Percentiles rank a stretch among this genome's conserved stretches.
Evolutionary conservation across 2,113 vertebrate species (phyloP).

Genomic region (Albula glossodonta): DNA sequence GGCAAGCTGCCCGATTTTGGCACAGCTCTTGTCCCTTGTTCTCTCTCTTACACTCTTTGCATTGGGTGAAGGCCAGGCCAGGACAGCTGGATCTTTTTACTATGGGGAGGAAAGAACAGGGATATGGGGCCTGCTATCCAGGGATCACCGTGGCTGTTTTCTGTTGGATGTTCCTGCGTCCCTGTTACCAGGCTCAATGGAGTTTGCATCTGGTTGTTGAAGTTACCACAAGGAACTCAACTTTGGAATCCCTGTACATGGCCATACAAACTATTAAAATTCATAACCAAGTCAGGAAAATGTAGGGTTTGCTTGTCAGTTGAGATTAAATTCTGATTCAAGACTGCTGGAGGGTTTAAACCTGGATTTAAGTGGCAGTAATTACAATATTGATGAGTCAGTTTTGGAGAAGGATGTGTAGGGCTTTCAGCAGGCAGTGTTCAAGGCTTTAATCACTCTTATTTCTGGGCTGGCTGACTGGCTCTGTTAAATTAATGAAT

Average conservation of each 20-base stretch:
- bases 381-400: constrained; percentile 33
- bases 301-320: not conserved
- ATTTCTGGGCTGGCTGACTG: constrained; percentile 1
- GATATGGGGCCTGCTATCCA: constrained; percentile 1
- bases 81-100: not conserved
- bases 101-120: constrained; percentile 21
- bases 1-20: constrained; percentile 19
- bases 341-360: constrained; percentile 9
- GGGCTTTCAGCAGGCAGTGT: constrained; percentile 23
- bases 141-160: constrained; percentile 4
- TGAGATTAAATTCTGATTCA: not conserved
- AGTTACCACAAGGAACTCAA: not conserved
- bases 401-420: not conserved
- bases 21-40: not conserved
- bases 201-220: not conserved
- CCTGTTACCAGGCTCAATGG: constrained; percentile 10
- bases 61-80: constrained; percentile 22
- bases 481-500: not conserved
- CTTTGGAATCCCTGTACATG: not conserved
- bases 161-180: constrained; percentile 4
- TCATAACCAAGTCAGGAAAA: not conserved
- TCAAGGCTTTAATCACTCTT: not conserved
- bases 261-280: not conserved
- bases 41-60: not conserved
- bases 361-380: constrained; percentile 14